phyloP scores from a whole-genome alignment of 2,888 invertebrate species.

The Cantharis nigra region DNA sequence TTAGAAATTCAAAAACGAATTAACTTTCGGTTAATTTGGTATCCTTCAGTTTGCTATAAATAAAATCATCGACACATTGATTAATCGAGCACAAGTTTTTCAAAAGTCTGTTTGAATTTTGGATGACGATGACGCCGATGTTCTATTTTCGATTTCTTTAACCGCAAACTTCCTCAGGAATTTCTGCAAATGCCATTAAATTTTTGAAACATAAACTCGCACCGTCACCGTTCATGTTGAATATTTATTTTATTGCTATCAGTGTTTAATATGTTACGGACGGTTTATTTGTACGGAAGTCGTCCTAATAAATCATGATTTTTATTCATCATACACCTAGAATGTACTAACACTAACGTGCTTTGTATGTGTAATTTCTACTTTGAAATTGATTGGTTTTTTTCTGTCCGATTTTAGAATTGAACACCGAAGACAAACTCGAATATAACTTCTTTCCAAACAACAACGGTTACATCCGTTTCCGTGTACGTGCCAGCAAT shows the following conservation, averaged over 20 bases:
- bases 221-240: neutral
- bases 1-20: conserved; percentile 1
- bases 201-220: neutral
- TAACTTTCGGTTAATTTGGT: neutral
- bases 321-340: neutral
- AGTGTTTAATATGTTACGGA: neutral
- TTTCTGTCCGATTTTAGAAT: conserved; percentile 63
- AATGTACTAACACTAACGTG: neutral
- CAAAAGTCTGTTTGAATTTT: neutral
- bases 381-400: neutral
- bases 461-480: conserved; percentile 69
- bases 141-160: neutral
- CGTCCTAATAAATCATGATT: neutral
- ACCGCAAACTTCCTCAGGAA: neutral
- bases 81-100: neutral
- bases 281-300: neutral
- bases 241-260: neutral
- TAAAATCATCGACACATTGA: neutral
- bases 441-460: conserved; percentile 83
- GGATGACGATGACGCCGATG: neutral
- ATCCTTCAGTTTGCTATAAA: neutral
- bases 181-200: neutral
- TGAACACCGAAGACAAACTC: conserved; percentile 78
- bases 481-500: conserved; percentile 77
- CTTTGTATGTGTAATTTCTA: neutral